Evolutionary conservation across 2,888 invertebrate genomes (phyloP), one percentile per base, ranked within the genome.

Genomic region (Malacosoma neustria): DNA sequence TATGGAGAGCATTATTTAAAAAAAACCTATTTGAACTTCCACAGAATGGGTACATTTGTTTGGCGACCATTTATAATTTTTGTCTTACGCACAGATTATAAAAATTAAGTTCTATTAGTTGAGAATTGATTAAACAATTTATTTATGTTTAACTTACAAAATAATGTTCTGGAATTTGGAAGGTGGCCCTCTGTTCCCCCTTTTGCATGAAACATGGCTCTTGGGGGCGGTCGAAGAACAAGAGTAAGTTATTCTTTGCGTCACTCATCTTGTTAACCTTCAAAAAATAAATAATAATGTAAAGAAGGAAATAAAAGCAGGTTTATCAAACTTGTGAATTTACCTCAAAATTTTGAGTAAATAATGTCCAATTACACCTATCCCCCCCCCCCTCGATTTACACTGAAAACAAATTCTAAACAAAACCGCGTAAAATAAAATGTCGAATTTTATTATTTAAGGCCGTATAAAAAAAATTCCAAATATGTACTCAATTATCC

Each of bases 121-220:
- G n/a, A n/a, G n/a, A n/a, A n/a, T n/a, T n/a, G n/a, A n/a, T n/a
- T n/a, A n/a, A n/a, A n/a, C n/a, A n/a, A n/a, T n/a, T n/a, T n/a
- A n/a, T n/a, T n/a, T n/a, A n/a, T n/a, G n/a, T n/a, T n/a, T n/a
- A 33, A 75, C 87, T 87, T 61, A 90, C 90, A 63, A 90, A 82
- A 56, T 88, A 92, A 40, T 87, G 85, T 4, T 88, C 72, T 0
- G 92, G 92, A 3, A 92, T 65, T 49, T 91, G 87, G 54, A 92
- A 90, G 15, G 88, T 87, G 0, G 88, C 68, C 34, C 87, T 86
- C 0, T 82, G 72, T 0, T 89, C 88, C 2, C 92, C 92, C 72
- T 93, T 94, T 46, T 90, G 90, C 80, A 92, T 89, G 72, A 93
- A 93, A 40, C 91, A 88, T 1, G 93, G 93, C 72, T 94, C 93